Base-by-base conservation (phyloP, 2,113 vertebrate species). In the Colistium nudipinnis region DNA sequence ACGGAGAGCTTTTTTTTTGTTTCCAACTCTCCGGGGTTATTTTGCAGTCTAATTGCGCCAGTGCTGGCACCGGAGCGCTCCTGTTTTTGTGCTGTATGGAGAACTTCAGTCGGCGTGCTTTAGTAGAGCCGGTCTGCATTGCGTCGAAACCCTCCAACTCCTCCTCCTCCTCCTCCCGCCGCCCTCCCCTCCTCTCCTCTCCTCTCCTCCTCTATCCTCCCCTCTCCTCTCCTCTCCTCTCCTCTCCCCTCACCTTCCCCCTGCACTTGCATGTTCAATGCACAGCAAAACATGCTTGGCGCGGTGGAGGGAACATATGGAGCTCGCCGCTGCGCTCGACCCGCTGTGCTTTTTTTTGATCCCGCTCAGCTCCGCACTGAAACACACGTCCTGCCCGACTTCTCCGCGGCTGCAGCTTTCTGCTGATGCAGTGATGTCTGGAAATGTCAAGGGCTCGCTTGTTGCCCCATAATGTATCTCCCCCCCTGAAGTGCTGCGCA, bases 341-440 rank as follows among this genome's bases (percentile, higher is more conserved):
- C 35, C 6, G 35, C 6, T 9, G n/a, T n/a, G n/a, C n/a, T n/a
- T n/a, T n/a, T n/a, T n/a, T n/a, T n/a, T n/a, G n/a, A n/a, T n/a
- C n/a, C n/a, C n/a, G n/a, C n/a, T n/a, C n/a, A n/a, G n/a, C n/a
- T 6, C 6, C 63, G 66, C 67, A 68, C 76, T 57, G 74, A 78
- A 85, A 70, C 76, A 60, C 64, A 66, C 52, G 7, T 47, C 62
- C 89, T 82, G 85, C 84, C 81, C 90, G 85, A 91, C 91, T 90
- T 92, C 88, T 87, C 41, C 89, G 85, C 72, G 72, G 69, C 85
- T 91, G 90, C 71, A 84, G 82, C 92, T 95, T 96, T 96, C 89
- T 96, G 96, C 96, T 98, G 96, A 97, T 94, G 91, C 93, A 93
- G 95, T 94, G 93, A 94, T 93, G 94, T 92, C 94, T 92, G 93